phyloP scores from a whole-genome alignment of 1,140 invertebrate genomes.

The Luehdorfia chinensis region DNA sequence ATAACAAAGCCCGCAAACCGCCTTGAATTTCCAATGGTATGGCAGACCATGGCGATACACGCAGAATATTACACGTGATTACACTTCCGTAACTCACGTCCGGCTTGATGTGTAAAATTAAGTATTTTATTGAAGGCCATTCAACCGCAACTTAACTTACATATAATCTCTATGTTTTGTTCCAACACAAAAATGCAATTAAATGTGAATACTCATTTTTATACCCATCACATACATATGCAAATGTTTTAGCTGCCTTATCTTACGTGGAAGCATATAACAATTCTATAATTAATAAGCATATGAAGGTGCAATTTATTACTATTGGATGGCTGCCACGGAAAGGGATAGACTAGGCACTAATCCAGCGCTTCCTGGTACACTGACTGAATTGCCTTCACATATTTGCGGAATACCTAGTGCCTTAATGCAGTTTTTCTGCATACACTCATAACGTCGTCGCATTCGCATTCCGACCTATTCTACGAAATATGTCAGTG shows the following conservation, averaged over 20 bases:
- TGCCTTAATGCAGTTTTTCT: slow-evolving; percentile 32
- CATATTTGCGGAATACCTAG: slow-evolving; percentile 38
- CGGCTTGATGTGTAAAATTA: slow-evolving; percentile 23
- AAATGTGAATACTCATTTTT: slow-evolving; percentile 1
- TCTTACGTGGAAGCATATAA: slow-evolving; percentile 7
- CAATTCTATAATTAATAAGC: slow-evolving; percentile 19
- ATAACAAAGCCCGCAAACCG: slow-evolving; percentile 3
- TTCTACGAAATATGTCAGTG: slow-evolving; percentile 34
- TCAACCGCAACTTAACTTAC: slow-evolving; percentile 7
- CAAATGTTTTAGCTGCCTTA: neutral
- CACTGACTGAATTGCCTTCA: slow-evolving; percentile 46
- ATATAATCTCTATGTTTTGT: neutral
- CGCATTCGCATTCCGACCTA: slow-evolving; percentile 20
- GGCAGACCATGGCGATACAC: slow-evolving; percentile 13
- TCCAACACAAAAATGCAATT: slow-evolving; percentile 10
- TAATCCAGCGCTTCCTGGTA: slow-evolving; percentile 61
- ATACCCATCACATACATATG: slow-evolving; percentile 4
- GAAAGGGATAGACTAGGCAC: slow-evolving; percentile 41
- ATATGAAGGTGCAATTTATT: slow-evolving; percentile 24
- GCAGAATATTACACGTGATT: slow-evolving; percentile 26
- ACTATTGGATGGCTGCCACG: slow-evolving; percentile 48
- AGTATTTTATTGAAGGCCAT: slow-evolving; percentile 9
- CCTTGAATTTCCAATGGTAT: slow-evolving; percentile 16
- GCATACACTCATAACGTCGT: slow-evolving; percentile 23
- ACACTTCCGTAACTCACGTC: slow-evolving; percentile 33